Evolutionary conservation across 2,797 vertebrate species (phyloP).

Genomic region (Eurystomus glaucurus): DNA sequence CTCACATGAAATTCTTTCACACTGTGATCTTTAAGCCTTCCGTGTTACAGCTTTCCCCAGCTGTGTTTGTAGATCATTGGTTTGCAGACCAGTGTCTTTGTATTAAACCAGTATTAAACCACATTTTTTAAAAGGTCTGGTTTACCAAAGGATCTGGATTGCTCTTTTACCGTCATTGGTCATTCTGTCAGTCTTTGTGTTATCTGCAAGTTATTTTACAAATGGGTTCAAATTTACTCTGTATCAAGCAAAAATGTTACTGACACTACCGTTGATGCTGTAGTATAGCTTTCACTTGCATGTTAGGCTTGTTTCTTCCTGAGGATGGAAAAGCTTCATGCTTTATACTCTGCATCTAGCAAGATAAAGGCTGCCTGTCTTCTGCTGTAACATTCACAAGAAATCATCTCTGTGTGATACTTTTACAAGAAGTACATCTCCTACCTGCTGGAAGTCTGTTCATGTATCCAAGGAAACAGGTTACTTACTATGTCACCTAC

Average conservation of each 20-base stretch:
- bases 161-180: background rate
- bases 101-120: background rate
- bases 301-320: background rate
- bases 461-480: constrained; percentile 64
- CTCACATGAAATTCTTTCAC: background rate
- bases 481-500: constrained; percentile 53
- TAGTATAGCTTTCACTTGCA: background rate
- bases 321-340: background rate
- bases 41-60: background rate
- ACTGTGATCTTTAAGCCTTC: background rate
- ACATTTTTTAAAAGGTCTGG: background rate
- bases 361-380: background rate
- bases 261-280: background rate
- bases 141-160: background rate
- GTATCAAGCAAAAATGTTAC: background rate
- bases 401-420: constrained; percentile 30
- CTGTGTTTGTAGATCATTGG: rapidly evolving
- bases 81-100: background rate
- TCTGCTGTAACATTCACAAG: background rate
- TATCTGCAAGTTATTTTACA: background rate
- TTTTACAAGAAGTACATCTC: constrained; percentile 39
- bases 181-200: background rate
- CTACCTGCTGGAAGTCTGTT: constrained; percentile 58
- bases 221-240: background rate
- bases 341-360: background rate